These are phyloP conservation scores for Leucoraja erinaceus DNA, from an alignment of 2,113 vertebrate genomes.

Conservation along the genomic window DNA sequence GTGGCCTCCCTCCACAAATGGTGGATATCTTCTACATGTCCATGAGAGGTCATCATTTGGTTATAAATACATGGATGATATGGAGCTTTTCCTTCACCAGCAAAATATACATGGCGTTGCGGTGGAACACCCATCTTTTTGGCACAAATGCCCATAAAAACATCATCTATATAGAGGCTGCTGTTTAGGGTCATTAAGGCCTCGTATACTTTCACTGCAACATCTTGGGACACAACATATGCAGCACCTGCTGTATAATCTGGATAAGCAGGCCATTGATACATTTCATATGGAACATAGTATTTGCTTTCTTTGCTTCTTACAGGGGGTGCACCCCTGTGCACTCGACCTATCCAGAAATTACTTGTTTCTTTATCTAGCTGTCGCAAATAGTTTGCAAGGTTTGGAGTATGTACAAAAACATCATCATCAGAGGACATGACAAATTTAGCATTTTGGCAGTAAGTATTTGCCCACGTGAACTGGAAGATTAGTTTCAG, in stretches of 20 bases:
- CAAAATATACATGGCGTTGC: slow-evolving; percentile 76
- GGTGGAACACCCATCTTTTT: slow-evolving; percentile 73
- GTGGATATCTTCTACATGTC: slow-evolving; percentile 67
- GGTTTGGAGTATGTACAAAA: slow-evolving; percentile 86
- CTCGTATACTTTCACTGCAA: slow-evolving; percentile 75
- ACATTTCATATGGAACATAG: slow-evolving; percentile 74
- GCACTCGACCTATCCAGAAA: slow-evolving; percentile 83
- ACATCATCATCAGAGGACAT: slow-evolving; percentile 92
- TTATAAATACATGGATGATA: slow-evolving; percentile 85
- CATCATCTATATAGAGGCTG: slow-evolving; percentile 85
- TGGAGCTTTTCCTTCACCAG: slow-evolving; percentile 76
- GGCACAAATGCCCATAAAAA: slow-evolving; percentile 94
- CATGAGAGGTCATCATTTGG: slow-evolving; percentile 91
- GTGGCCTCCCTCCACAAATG: slow-evolving; percentile 73
- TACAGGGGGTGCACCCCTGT: slow-evolving; percentile 73
- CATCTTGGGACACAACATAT: slow-evolving; percentile 78
- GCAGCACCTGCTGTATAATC: slow-evolving; percentile 87
- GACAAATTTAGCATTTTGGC: slow-evolving; percentile 76
- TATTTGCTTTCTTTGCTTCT: slow-evolving; percentile 80
- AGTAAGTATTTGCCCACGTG: slow-evolving; percentile 74
- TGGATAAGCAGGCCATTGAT: slow-evolving; percentile 81
- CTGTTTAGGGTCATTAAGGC: slow-evolving; percentile 73
- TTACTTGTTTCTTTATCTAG: slow-evolving; percentile 60
- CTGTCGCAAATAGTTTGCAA: slow-evolving; percentile 69
- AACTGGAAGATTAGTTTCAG: slow-evolving; percentile 82